These are phyloP conservation scores for Tetramorium bicarinatum DNA, from an alignment of 2,888 invertebrate species.

Conservation along the genomic window DNA sequence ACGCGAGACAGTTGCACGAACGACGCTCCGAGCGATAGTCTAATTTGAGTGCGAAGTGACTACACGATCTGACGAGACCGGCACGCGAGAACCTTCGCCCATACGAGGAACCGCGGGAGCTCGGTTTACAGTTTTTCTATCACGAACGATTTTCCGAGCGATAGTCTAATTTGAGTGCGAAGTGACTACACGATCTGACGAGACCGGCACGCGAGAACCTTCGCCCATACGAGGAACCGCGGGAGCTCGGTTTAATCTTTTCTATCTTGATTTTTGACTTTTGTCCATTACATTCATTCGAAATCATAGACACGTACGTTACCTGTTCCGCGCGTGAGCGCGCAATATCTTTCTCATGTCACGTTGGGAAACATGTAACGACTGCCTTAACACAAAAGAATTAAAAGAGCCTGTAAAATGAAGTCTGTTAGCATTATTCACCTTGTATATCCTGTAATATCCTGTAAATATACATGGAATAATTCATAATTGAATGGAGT, in stretches of 20 bases:
- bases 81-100: not conserved
- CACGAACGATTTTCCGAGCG: too few species aligned
- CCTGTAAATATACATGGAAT: not conserved
- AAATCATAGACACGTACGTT: constrained; percentile 12
- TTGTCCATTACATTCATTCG: not conserved
- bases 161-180: constrained; percentile 50
- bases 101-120: not conserved
- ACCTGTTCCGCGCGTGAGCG: not conserved
- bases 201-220: not conserved
- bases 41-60: constrained; percentile 50
- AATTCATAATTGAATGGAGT: not conserved
- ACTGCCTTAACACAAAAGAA: not conserved
- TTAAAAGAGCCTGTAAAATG: constrained; percentile 50
- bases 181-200: constrained; percentile 24
- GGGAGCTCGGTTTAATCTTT: not conserved
- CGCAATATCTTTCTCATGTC: constrained; percentile 6
- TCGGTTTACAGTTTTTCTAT: not conserved
- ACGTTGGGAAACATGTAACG: not conserved
- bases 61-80: not conserved
- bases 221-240: not conserved
- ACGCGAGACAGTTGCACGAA: constrained; percentile 45
- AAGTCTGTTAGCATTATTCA: constrained; percentile 58
- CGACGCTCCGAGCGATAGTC: constrained; percentile 36
- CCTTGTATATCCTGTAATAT: not conserved
- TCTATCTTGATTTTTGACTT: not conserved